Evolutionary conservation across 2,888 invertebrate species (phyloP).

Genomic region (Ypsolopha sequella): DNA sequence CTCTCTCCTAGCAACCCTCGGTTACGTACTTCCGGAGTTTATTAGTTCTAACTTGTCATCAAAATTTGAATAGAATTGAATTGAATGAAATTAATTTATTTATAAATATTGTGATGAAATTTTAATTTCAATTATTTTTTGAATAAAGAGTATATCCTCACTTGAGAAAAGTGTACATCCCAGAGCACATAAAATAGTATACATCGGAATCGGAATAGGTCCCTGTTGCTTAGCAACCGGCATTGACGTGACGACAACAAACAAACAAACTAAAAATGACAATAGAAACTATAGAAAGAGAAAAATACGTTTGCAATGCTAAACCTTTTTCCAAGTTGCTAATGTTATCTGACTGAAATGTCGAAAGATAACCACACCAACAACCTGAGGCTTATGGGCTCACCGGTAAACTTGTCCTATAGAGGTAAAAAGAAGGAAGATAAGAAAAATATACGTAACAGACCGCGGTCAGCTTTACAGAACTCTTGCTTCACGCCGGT

Average conservation of each 20-base stretch:
- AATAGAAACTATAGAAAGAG: neutral
- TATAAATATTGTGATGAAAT: neutral
- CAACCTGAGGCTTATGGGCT: conserved; percentile 52
- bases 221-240: conserved; percentile 4
- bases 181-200: too few species aligned
- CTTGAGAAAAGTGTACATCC: too few species aligned
- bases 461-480: conserved; percentile 55
- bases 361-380: conserved; percentile 47
- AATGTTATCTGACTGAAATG: conserved; percentile 31
- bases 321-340: neutral
- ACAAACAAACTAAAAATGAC: neutral
- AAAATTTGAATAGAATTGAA: neutral
- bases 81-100: neutral
- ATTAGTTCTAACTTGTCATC: too few species aligned
- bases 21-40: too few species aligned
- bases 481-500: conserved; percentile 49
- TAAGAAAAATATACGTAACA: conserved; percentile 40
- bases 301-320: neutral
- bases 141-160: too few species aligned
- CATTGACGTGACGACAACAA: neutral
- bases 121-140: too few species aligned
- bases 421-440: conserved; percentile 56
- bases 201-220: neutral
- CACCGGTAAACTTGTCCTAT: conserved; percentile 56
- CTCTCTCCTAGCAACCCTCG: too few species aligned